Base-by-base conservation (phyloP, 2,888 invertebrate species). In the Acrobeloides nanus region DNA sequence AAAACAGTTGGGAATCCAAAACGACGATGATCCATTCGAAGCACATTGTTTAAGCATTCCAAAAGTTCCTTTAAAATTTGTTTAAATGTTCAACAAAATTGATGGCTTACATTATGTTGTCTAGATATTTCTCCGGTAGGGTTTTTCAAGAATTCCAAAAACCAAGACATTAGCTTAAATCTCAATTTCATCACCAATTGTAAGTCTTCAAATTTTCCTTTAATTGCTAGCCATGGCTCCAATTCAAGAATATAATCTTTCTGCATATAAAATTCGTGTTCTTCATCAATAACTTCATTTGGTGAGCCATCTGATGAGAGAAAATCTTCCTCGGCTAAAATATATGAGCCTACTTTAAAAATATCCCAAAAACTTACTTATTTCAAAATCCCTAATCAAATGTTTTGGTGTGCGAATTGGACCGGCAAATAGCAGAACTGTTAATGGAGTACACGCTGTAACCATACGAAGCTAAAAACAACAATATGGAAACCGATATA, bases 381-480 rank as follows among this genome's bases (percentile, higher is more conserved):
- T 26, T 29, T 51, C 42, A 52, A 60, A 63, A 3, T 62, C 53
- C 6, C 60, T 50, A 15, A 63, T 35, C 6, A 53, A 34, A 31
- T 47, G 38, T 23, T 59, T 50, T 15, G 53, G 50, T 39, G 65
- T 34, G 17, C 62, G 52, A 20, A 71, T 56, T 0, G 85, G 83
- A 0, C 86, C 86, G 12, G 84, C 83, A 62, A 87, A 84, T 26
- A 90, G 67, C 0, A 85, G 83, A 8, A 90, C 83, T 1, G 87
- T 84, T 17, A 88, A 72, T 0, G 89, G 83, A 8, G 87, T 84
- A 0, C 92, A 82, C 6, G 86, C 75, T 0, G 90, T 89, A 50
- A 84, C 84, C 58, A 84, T 84, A 35, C 84, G 82, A 46, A 15
- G 8, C 23, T 29, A 4, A 18, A 39, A 21, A n/a, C n/a, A n/a